Evolutionary conservation across 2,888 invertebrate species (phyloP).

Genomic region (Ditylenchus weischeri): DNA sequence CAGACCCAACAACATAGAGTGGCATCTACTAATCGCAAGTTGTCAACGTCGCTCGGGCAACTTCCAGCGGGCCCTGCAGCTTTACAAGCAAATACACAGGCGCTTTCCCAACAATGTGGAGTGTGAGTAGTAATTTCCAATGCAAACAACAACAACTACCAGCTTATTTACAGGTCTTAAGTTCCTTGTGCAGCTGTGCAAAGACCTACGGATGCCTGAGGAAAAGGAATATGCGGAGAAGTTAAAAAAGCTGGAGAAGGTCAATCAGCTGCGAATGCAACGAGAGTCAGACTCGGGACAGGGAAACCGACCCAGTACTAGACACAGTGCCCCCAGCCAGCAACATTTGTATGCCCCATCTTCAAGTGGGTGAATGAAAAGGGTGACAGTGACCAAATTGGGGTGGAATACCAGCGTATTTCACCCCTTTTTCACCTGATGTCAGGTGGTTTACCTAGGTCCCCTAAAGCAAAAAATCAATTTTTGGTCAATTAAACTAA

Average conservation of each 20-base stretch:
- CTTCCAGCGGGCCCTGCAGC: slow-evolving; percentile 76
- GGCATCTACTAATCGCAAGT: slow-evolving; percentile 75
- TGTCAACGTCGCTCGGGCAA: slow-evolving; percentile 79
- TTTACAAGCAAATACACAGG: slow-evolving; percentile 80
- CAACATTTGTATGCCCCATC: slow-evolving; percentile 2
- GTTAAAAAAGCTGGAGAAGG: slow-evolving; percentile 34
- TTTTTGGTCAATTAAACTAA: too few species aligned
- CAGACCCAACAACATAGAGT: slow-evolving; percentile 75
- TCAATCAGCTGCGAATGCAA: slow-evolving; percentile 41
- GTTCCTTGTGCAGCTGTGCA: slow-evolving; percentile 80
- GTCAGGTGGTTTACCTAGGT: too few species aligned
- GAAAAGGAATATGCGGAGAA: slow-evolving; percentile 64
- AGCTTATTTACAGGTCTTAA: slow-evolving; percentile 70
- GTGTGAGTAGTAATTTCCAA: slow-evolving; percentile 64
- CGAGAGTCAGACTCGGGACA: slow-evolving; percentile 50
- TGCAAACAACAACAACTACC: background rate
- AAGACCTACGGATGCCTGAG: slow-evolving; percentile 81
- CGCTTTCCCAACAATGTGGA: slow-evolving; percentile 91
- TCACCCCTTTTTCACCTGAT: too few species aligned
- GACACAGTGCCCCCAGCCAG: background rate
- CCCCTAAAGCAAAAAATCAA: too few species aligned
- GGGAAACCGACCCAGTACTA: slow-evolving; percentile 43
- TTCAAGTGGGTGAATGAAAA: background rate
- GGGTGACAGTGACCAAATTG: background rate
- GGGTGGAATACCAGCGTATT: too few species aligned